A percentile compares a stretch with the other conserved stretches of the same genome.
phyloP scores from a whole-genome alignment of 2,113 vertebrate genomes.

The Oreochromis niloticus region DNA sequence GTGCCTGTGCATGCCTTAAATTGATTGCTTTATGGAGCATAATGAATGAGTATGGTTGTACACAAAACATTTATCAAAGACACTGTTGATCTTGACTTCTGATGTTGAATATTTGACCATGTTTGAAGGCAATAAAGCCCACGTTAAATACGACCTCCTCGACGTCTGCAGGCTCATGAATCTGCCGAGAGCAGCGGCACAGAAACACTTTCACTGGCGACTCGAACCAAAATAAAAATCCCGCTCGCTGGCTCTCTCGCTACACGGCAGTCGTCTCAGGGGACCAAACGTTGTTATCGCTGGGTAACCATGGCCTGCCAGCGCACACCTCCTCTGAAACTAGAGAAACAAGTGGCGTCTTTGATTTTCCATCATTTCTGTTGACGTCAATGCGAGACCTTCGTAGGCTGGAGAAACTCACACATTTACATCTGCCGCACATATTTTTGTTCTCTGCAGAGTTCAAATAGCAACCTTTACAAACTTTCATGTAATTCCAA shows the following conservation, averaged over 20 bases:
- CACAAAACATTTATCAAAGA: slow-evolving; percentile 21
- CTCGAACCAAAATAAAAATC: not conserved
- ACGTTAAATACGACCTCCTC: not conserved
- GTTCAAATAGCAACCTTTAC: not conserved
- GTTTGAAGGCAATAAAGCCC: slow-evolving; percentile 44
- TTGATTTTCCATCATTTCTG: not conserved
- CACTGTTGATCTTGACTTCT: slow-evolving; percentile 2
- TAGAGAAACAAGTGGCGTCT: not conserved
- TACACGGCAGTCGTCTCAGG: not conserved
- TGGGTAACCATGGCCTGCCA: not conserved
- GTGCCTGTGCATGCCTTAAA: slow-evolving; percentile 58
- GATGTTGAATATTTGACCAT: slow-evolving; percentile 20
- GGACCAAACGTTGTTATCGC: not conserved
- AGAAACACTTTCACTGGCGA: accelerated
- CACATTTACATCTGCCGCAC: not conserved
- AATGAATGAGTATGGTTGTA: not conserved
- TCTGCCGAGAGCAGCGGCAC: not conserved
- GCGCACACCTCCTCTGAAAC: not conserved
- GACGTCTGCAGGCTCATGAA: not conserved
- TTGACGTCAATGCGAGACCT: not conserved
- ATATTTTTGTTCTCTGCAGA: not conserved
- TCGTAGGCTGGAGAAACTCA: not conserved
- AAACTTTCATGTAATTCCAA: not conserved
- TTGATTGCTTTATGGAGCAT: slow-evolving; percentile 6
- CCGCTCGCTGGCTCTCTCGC: accelerated